phyloP scores from a whole-genome alignment of 2,888 invertebrate species.

The Phoenoteleia sp. region DNA sequence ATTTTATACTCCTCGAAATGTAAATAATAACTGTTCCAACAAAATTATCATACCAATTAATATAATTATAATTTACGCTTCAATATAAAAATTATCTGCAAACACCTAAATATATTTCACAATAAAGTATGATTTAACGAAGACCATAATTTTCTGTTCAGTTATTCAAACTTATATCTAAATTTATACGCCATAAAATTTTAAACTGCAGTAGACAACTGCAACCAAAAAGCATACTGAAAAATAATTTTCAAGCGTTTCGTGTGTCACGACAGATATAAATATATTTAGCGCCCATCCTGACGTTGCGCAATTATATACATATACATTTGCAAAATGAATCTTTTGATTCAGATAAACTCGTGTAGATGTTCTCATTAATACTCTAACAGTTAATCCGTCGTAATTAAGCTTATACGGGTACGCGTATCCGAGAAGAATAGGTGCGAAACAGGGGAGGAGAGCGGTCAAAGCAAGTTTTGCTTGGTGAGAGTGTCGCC shows the following conservation, averaged over 20 bases:
- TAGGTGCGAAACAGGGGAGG: slow-evolving; percentile 71
- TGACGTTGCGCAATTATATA: slow-evolving; percentile 31
- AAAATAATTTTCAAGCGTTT: slow-evolving; percentile 30
- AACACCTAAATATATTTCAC: too few relatives aligned
- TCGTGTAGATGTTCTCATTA: slow-evolving; percentile 71
- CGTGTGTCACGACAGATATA: neutral
- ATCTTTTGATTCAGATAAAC: slow-evolving; percentile 63
- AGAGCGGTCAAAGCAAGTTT: slow-evolving; percentile 73
- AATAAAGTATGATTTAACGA: too few relatives aligned
- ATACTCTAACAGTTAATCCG: slow-evolving; percentile 71
- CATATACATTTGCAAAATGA: slow-evolving; percentile 39
- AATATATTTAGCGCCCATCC: slow-evolving; percentile 46
- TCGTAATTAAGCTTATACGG: slow-evolving; percentile 71
- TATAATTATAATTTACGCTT: too few relatives aligned
- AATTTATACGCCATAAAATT: too few relatives aligned
- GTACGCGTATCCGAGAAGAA: slow-evolving; percentile 68
- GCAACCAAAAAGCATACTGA: slow-evolving; percentile 16
- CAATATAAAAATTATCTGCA: too few relatives aligned
- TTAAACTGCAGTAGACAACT: too few relatives aligned
- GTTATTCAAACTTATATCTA: too few relatives aligned
- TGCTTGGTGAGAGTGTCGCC: slow-evolving; percentile 82
- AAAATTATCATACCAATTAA: too few relatives aligned
- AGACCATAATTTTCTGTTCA: too few relatives aligned
- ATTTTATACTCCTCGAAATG: too few relatives aligned
- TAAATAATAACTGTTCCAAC: too few relatives aligned